Percentiles rank a stretch among this genome's conserved stretches.
phyloP scores from a whole-genome alignment of 1,140 invertebrate species.

The Phenacoccus solenopsis region DNA sequence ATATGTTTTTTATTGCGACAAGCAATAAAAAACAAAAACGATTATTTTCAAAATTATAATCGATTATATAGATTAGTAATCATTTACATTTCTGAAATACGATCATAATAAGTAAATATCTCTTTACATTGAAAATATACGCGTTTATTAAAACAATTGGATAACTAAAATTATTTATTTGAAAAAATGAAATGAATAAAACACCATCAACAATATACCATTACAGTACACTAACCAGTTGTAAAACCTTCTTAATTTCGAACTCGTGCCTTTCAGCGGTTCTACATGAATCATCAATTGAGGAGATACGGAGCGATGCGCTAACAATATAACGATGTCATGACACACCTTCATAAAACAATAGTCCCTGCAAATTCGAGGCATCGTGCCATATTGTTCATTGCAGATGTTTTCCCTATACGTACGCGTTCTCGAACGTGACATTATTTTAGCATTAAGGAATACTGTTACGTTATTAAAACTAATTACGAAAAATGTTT shows the following conservation, averaged over 20 bases:
- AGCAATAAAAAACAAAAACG: too few relatives aligned
- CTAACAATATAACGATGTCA: not conserved
- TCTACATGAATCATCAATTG: not conserved
- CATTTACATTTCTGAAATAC: too few relatives aligned
- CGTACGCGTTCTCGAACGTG: not conserved
- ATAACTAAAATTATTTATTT: too few relatives aligned
- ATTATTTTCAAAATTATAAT: too few relatives aligned
- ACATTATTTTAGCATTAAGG: not conserved
- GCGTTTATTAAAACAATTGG: too few relatives aligned
- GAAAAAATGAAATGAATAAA: too few relatives aligned
- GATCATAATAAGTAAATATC: too few relatives aligned
- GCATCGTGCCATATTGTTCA: not conserved
- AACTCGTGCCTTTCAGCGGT: not conserved
- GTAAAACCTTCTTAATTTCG: not conserved
- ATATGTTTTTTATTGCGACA: too few relatives aligned
- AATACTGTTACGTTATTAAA: not conserved
- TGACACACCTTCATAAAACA: not conserved
- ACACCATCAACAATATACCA: too few relatives aligned
- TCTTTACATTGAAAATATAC: too few relatives aligned
- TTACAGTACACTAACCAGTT: too few relatives aligned
- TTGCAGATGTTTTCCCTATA: not conserved
- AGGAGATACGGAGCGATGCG: not conserved
- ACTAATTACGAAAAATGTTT: not conserved
- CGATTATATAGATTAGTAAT: too few relatives aligned
- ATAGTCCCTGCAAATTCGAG: not conserved